Evolutionary conservation across 2,797 vertebrate species (phyloP), one percentile per base, ranked within the genome.

Genomic region (Epinephelus malabaricus): DNA sequence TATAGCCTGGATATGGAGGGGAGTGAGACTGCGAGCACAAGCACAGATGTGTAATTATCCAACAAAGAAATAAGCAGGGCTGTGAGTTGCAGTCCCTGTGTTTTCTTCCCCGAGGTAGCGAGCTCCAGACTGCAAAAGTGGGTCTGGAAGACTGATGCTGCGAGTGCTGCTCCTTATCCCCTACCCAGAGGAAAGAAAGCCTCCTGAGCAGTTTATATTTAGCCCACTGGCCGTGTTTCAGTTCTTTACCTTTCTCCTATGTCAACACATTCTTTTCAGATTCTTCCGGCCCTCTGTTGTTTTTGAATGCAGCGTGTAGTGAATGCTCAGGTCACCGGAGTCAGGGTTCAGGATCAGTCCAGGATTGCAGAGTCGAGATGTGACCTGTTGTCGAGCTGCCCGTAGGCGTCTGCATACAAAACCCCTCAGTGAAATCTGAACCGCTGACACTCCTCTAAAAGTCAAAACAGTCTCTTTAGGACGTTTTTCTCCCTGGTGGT

Each of bases 111-210:
- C 0, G 73, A 91, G 90, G 91, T 86, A 76, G 76, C 10, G 50
- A 71, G 78, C 76, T 85, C 76, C 85, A 92, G 87, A 86, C 90
- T 89, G 81, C 87, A 85, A 69, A 93, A 94, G 82, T 95, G 94
- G 92, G 93, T 93, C 94, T 94, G 69, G 82, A 93, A 94, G 94
- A 93, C 89, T 90, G 90, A 94, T 92, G 94, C 93, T 90, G 72
- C 45, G 23, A 91, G 89, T 68, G 76, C 79, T 74, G 79, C 86
- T 89, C 86, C 84, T 92, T 84, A 84, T 86, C 79, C 83, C 69
- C 72, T 55, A 86, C 92, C 92, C 88, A 64, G 85, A 91, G 92
- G 87, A 91, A 69, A 85, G 87, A 81, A 76, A 91, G 81, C 82
- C 90, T 90, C 87, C 85, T 46, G 83, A 87, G 91, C 77, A 78